A percentile compares a stretch with the other conserved stretches of the same genome.
Evolutionary conservation across 2,888 invertebrate species (phyloP).

Genomic region (Epicampocera succincta): DNA sequence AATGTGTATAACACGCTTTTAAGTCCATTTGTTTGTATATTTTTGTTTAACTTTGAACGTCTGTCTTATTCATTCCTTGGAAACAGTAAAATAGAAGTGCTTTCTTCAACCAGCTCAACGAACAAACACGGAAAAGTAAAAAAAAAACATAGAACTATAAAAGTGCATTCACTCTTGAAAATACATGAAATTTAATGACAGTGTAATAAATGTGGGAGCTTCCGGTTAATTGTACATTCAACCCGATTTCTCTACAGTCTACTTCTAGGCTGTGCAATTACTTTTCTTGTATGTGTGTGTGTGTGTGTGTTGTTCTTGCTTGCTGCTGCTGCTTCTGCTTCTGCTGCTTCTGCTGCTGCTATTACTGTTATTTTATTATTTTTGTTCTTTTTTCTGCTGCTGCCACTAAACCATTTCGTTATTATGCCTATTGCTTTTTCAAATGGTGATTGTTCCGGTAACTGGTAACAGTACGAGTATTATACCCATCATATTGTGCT

Average conservation of each 20-base stretch:
- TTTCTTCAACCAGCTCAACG: neutral
- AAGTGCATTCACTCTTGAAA: slow-evolving; percentile 38
- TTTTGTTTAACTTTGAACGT: too few relatives aligned
- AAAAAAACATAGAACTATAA: slow-evolving; percentile 4
- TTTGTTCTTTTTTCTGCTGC: neutral
- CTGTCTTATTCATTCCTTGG: neutral
- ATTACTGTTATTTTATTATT: neutral
- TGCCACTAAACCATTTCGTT: slow-evolving; percentile 61
- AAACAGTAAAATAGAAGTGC: neutral
- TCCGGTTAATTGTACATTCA: slow-evolving; percentile 58
- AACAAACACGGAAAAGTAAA: neutral
- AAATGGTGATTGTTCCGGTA: slow-evolving; percentile 55
- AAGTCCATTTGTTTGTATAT: too few relatives aligned
- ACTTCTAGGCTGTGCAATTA: slow-evolving; percentile 19
- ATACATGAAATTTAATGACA: slow-evolving; percentile 50
- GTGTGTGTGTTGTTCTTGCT: too few relatives aligned
- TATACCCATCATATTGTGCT: slow-evolving; percentile 44
- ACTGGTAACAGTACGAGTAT: slow-evolving; percentile 30
- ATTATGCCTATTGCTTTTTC: slow-evolving; percentile 64
- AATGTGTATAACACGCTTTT: too few relatives aligned
- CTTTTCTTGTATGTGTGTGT: neutral
- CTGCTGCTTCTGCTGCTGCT: slow-evolving; percentile 5
- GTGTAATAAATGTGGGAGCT: slow-evolving; percentile 52
- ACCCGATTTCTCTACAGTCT: slow-evolving; percentile 43
- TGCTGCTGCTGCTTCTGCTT: neutral